Conservation (phyloP, 2,888 invertebrate genomes). For the Xestobium rufovillosum region DNA sequence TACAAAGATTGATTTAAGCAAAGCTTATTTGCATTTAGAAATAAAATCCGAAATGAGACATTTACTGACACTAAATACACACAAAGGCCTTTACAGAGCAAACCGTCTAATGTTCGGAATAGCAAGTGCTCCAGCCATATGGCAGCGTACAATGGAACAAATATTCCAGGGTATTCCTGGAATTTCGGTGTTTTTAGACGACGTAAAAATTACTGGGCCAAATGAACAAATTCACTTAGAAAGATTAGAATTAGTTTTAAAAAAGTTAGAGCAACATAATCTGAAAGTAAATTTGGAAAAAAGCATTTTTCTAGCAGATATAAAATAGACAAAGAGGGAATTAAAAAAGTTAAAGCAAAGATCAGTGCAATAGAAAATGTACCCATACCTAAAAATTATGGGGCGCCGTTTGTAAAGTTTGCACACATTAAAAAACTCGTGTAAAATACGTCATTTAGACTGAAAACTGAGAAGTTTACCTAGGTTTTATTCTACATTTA, state of each 20-base stretch:
- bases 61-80: constrained; percentile 30
- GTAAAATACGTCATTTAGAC: no score
- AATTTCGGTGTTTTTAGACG: constrained; percentile 8
- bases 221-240: constrained; percentile 24
- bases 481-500: no score
- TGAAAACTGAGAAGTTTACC: no score
- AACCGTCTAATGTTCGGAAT: constrained; percentile 29
- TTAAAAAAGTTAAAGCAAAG: constrained; percentile 30
- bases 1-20: constrained; percentile 22
- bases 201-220: constrained; percentile 21
- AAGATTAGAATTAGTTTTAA: constrained; percentile 25
- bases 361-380: constrained; percentile 29
- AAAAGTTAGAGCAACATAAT: constrained; percentile 23
- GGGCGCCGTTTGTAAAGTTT: no score
- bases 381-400: constrained; percentile 22
- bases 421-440: no score
- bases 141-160: constrained; percentile 5
- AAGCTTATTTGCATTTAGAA: constrained; percentile 31
- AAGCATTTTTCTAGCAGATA: constrained; percentile 28
- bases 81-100: constrained; percentile 29
- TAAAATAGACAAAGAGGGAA: constrained; percentile 29
- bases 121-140: no score
- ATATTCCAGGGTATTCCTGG: background rate
- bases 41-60: constrained; percentile 27
- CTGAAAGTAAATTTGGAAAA: constrained; percentile 28